Percentiles rank a stretch among this genome's conserved stretches.
Conservation (phyloP, 2,113 vertebrate species). For the Macrotus californicus region DNA sequence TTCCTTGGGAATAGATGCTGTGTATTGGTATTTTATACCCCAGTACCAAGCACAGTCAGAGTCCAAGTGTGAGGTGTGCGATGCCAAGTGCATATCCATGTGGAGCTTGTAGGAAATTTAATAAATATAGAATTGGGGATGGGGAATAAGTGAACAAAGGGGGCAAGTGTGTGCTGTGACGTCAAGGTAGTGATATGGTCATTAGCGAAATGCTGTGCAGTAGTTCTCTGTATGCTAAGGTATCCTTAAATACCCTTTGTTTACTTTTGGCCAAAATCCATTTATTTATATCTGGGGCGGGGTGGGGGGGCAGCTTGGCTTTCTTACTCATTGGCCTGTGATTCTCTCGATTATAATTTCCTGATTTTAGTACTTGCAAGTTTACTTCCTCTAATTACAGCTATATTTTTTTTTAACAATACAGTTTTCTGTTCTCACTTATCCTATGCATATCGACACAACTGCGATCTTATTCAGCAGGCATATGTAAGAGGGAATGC, state of each 20-base stretch:
- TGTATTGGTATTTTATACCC: not conserved
- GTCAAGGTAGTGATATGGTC: not conserved
- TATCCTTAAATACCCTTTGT: not conserved
- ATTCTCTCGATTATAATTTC: not conserved
- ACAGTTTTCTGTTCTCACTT: slow-evolving; percentile 36
- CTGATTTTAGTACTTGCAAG: slow-evolving; percentile 20
- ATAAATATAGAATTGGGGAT: not conserved
- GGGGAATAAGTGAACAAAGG: not conserved
- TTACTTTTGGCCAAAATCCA: not conserved
- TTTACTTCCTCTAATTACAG: slow-evolving; percentile 22
- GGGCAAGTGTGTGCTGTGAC: not conserved
- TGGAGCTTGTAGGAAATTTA: not conserved
- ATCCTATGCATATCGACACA: slow-evolving; percentile 15
- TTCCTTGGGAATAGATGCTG: not conserved
- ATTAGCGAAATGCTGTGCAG: not conserved
- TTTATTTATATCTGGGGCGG: not conserved
- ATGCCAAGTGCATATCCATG: not conserved
- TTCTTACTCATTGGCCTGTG: not conserved
- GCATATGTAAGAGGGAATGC: not conserved
- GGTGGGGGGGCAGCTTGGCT: not conserved
- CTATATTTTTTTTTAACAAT: not conserved
- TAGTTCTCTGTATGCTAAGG: not conserved
- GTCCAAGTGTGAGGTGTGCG: not conserved
- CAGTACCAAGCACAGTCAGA: not conserved
- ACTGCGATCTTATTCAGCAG: slow-evolving; percentile 9